Conservation (phyloP, 2,797 vertebrate genomes). For the Phoxinus dragarum region DNA sequence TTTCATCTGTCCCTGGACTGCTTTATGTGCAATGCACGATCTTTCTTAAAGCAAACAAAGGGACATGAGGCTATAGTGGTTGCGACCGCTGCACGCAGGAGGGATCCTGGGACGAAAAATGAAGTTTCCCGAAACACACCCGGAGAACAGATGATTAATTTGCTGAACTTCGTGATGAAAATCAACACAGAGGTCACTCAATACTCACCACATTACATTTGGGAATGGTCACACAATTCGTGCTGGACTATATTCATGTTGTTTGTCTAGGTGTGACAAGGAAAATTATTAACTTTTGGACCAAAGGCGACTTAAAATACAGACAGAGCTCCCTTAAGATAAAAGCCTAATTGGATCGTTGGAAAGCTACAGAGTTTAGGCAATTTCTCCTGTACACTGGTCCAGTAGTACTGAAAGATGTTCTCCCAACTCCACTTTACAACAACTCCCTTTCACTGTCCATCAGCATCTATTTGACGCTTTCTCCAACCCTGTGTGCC, state of each 20-base stretch:
- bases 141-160: not conserved
- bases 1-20: conserved; percentile 26
- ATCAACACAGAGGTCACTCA: not conserved
- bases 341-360: not conserved
- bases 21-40: conserved; percentile 36
- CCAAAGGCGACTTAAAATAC: not conserved
- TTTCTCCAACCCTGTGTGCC: not conserved
- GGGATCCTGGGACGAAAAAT: not conserved
- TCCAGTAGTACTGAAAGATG: not conserved
- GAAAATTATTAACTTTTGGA: not conserved
- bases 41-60: conserved; percentile 40
- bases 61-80: conserved; percentile 24
- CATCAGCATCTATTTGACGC: not conserved
- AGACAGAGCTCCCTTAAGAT: not conserved
- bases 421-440: not conserved
- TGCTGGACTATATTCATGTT: not conserved
- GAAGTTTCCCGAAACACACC: not conserved
- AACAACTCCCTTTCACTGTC: not conserved
- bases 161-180: not conserved
- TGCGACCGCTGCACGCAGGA: conserved; percentile 31
- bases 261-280: not conserved
- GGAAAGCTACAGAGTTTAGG: not conserved
- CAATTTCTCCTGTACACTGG: conserved; percentile 8
- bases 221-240: not conserved
- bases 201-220: not conserved